Evolutionary conservation across 1,140 invertebrate species (phyloP), one percentile per base, ranked within the genome.

Genomic region (Scaptomyza montana): DNA sequence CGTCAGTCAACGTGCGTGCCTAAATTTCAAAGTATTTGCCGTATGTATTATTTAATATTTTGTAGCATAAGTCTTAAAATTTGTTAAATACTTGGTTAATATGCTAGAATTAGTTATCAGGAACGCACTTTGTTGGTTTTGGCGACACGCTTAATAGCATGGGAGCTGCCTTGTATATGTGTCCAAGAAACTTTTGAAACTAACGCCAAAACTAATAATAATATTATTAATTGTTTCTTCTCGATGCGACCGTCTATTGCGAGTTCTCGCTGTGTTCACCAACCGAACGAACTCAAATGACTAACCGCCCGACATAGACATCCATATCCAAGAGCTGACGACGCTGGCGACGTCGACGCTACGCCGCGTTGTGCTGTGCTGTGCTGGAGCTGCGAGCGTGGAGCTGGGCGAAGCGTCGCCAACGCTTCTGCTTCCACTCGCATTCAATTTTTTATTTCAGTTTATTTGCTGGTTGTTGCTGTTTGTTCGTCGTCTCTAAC

Each of bases 291-390:
- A 86, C 78, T 78, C 63, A 86, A 87, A 80, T 87, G 82, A 86
- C 82, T 86, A 86, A 87, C 71, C 75, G 77, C 74, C 77, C 82
- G 82, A 82, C 82, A 86, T 78, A 81, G 81, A 86, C 81, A 86
- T 86, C 78, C 67, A 81, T 59, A 64, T 76, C 67, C 67, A 67
- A 63, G 77, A 64, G 73, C 68, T 62, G 39, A 33, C 73, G 78
- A 25, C 66, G 70, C 45, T 47, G 57, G 6, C 62, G 53, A 43
- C 73, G 49, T 30, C 46, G 50, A 33, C 30, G 30, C 30, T 33
- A 39, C 64, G 51, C 13, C 49, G 70, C 65, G 36, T 33, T 33
- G 30, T 33, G 30, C 51, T 56, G 50, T n/a, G n/a, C n/a, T n/a
- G 41, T 39, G 51, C 51, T 28, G 54, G 6, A 51, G 49, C 46